phyloP scores from a whole-genome alignment of 2,113 vertebrate genomes.

The Tychaedon coryphoeus region DNA sequence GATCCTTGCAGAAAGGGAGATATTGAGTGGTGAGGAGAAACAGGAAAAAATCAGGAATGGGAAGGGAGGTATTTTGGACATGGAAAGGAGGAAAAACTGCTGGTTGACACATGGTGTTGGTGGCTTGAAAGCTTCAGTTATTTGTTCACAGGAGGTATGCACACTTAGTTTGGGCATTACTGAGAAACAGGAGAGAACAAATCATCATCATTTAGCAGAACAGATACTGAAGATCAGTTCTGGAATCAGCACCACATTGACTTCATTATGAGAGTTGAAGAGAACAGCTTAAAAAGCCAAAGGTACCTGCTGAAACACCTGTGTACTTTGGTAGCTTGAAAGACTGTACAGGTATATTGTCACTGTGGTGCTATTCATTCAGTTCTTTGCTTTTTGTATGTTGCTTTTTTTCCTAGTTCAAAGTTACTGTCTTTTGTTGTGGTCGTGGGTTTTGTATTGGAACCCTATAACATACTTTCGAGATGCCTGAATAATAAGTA shows the following conservation, averaged over 20 bases:
- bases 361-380: not conserved
- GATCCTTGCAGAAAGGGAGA: not conserved
- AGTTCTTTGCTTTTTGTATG: not conserved
- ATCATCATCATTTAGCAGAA: not conserved
- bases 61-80: not conserved
- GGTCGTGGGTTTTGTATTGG: not conserved
- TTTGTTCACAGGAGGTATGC: not conserved
- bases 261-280: not conserved
- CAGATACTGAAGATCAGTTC: not conserved
- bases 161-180: not conserved
- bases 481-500: not conserved
- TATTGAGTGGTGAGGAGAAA: not conserved
- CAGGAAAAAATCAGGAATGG: not conserved
- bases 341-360: not conserved
- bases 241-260: not conserved
- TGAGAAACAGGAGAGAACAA: not conserved
- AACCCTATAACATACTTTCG: not conserved
- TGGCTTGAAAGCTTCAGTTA: not conserved
- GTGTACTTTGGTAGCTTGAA: not conserved
- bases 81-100: not conserved
- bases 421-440: not conserved
- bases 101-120: not conserved
- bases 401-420: not conserved
- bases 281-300: not conserved
- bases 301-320: not conserved